These are phyloP conservation scores for Erpornis zantholeuca DNA, from an alignment of 2,113 vertebrate genomes.

Conservation along the genomic window DNA sequence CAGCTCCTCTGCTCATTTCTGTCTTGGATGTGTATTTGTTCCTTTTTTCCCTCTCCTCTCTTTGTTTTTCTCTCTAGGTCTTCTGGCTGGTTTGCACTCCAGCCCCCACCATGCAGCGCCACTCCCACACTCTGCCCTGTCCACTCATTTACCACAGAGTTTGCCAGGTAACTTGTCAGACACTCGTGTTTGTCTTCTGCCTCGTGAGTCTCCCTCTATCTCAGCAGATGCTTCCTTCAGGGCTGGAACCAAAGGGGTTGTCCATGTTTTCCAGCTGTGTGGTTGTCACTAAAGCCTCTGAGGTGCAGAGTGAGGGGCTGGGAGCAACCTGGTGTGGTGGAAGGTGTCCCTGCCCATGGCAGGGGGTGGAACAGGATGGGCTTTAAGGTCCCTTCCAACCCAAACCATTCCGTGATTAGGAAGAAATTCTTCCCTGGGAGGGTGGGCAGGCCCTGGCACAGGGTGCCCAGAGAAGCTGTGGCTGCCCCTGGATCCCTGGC, in stretches of 20 bases:
- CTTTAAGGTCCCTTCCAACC: neutral
- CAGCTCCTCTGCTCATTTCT: conserved; percentile 32
- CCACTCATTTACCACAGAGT: conserved; percentile 79
- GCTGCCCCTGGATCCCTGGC: neutral
- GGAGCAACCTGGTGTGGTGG: neutral
- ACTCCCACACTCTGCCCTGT: conserved; percentile 77
- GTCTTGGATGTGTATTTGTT: conserved; percentile 68
- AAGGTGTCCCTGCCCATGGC: neutral
- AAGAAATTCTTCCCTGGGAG: neutral
- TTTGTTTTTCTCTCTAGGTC: conserved; percentile 75
- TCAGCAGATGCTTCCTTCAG: neutral
- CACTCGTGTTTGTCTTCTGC: neutral
- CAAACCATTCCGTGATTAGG: neutral
- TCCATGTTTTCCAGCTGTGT: neutral
- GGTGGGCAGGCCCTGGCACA: neutral
- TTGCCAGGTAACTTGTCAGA: conserved; percentile 80
- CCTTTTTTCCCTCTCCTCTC: conserved; percentile 38
- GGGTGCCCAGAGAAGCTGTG: neutral
- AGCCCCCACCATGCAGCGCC: conserved; percentile 75
- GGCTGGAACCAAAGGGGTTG: neutral
- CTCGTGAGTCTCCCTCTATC: neutral
- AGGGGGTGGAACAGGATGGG: neutral
- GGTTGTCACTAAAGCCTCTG: neutral
- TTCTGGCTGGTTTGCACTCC: conserved; percentile 82
- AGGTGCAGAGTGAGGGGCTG: neutral